Evolutionary conservation across 2,888 invertebrate genomes (phyloP).

Genomic region (Cremastobaeus sp.): DNA sequence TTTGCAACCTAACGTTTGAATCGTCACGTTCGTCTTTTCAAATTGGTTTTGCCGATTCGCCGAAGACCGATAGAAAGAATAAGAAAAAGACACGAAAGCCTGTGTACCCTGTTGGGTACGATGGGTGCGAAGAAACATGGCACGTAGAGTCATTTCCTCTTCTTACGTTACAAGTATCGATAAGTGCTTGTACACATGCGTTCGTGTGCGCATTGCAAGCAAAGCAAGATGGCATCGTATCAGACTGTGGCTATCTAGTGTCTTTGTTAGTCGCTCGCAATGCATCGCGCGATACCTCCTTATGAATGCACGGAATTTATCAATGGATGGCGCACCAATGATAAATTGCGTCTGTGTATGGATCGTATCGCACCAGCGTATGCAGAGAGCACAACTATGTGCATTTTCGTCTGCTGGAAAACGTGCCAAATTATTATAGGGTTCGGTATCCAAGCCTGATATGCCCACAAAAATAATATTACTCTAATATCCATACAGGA

Average conservation of each 20-base stretch:
- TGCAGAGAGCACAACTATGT: conserved; percentile 39
- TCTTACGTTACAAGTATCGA: conserved; percentile 52
- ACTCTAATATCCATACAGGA: too few species aligned
- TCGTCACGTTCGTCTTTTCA: conserved; percentile 25
- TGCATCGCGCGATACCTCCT: conserved; percentile 63
- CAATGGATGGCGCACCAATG: conserved; percentile 76
- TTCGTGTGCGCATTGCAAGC: conserved; percentile 44
- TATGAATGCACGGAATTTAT: conserved; percentile 77
- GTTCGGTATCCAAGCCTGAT: too few species aligned
- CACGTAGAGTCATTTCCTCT: conserved; percentile 59
- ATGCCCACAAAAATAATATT: too few species aligned
- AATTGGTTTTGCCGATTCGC: conserved; percentile 37
- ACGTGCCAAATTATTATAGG: conserved; percentile 48
- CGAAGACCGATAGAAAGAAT: conserved; percentile 31
- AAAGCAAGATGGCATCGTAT: conserved; percentile 61
- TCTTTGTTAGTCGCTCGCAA: conserved; percentile 62
- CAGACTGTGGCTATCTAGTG: conserved; percentile 71
- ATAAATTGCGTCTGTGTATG: conserved; percentile 71
- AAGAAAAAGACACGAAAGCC: conserved; percentile 25
- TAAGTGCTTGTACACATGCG: conserved; percentile 48
- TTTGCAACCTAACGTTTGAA: conserved; percentile 29
- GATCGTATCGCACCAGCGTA: conserved; percentile 66
- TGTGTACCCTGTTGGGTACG: conserved; percentile 30
- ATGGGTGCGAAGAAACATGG: conserved; percentile 57
- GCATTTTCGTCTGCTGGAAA: conserved; percentile 68